A percentile compares a stretch with the other conserved stretches of the same genome.
Evolutionary conservation across 2,797 vertebrate species (phyloP).

Genomic region (Pseudochromis fuscus): DNA sequence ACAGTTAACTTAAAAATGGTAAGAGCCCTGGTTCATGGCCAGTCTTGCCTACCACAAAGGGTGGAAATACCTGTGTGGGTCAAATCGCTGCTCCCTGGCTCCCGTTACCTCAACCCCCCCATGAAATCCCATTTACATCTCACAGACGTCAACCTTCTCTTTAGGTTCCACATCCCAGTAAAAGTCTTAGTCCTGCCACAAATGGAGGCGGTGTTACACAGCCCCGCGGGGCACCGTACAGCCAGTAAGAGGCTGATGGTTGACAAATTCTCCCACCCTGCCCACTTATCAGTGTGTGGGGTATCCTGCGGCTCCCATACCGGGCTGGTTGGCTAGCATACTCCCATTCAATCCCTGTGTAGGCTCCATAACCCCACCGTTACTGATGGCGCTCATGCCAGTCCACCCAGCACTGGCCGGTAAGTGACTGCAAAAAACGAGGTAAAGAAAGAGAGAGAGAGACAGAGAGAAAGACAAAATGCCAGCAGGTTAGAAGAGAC

Average conservation of each 20-base stretch:
- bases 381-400: slow-evolving; percentile 88
- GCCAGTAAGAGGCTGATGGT: slow-evolving; percentile 70
- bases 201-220: slow-evolving; percentile 74
- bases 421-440: slow-evolving; percentile 84
- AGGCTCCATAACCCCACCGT: slow-evolving; percentile 88
- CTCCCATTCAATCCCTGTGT: slow-evolving; percentile 92
- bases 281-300: slow-evolving; percentile 90
- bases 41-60: slow-evolving; percentile 74
- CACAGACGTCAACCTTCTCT: slow-evolving; percentile 66
- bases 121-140: slow-evolving; percentile 78
- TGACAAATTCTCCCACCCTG: slow-evolving; percentile 71
- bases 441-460: slow-evolving; percentile 58
- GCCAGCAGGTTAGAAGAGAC: slow-evolving; percentile 84
- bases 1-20: slow-evolving; percentile 85
- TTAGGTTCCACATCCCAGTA: slow-evolving; percentile 73
- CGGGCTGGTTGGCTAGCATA: slow-evolving; percentile 91
- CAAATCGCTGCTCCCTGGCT: slow-evolving; percentile 70
- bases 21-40: slow-evolving; percentile 74
- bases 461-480: slow-evolving; percentile 78
- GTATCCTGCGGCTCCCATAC: slow-evolving; percentile 92
- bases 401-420: slow-evolving; percentile 92
- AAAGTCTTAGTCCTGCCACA: slow-evolving; percentile 81
- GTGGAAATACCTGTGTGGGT: slow-evolving; percentile 75
- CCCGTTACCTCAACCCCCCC: slow-evolving; percentile 45
- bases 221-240: slow-evolving; percentile 66